phyloP scores from a whole-genome alignment of 2,888 invertebrate species.

The Heterodera filipjevi region DNA sequence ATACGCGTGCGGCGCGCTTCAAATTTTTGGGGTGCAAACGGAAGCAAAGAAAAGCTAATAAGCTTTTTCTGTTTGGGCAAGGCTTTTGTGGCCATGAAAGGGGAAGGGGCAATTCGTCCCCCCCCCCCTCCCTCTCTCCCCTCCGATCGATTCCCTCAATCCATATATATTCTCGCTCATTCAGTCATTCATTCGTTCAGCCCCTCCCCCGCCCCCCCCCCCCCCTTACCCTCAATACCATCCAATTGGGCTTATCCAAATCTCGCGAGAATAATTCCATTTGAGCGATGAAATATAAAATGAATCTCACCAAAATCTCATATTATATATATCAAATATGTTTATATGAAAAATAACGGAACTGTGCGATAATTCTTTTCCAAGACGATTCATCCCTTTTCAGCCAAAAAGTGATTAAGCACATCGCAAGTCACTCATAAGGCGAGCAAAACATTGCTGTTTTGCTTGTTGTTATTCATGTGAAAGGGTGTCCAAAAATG shows the following conservation, averaged over 20 bases:
- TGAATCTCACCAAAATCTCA: background rate
- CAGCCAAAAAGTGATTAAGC: background rate
- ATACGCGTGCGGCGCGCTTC: constrained; percentile 1
- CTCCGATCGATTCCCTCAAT: constrained; percentile 5
- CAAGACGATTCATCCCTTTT: constrained; percentile 4
- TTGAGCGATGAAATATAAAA: background rate
- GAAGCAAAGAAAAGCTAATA: constrained; percentile 2
- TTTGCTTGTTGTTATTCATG: background rate
- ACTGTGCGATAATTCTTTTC: background rate
- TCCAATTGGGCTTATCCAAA: constrained; percentile 11
- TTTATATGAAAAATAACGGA: background rate
- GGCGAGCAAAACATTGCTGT: background rate
- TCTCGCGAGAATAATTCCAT: constrained; percentile 1
- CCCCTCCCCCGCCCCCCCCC: background rate
- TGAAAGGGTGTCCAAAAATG: background rate
- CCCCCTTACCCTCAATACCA: background rate
- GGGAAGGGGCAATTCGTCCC: constrained; percentile 7
- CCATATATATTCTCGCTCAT: constrained; percentile 9
- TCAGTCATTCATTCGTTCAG: constrained; percentile 9
- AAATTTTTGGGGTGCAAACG: constrained; percentile 10
- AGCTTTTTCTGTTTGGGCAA: constrained; percentile 8
- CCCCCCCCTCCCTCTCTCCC: background rate
- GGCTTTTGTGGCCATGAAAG: constrained; percentile 12
- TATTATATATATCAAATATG: background rate
- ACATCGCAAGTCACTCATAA: background rate